These are phyloP conservation scores for Halcyon malimbica DNA, from an alignment of 2,113 vertebrate genomes.

Conservation along the genomic window DNA sequence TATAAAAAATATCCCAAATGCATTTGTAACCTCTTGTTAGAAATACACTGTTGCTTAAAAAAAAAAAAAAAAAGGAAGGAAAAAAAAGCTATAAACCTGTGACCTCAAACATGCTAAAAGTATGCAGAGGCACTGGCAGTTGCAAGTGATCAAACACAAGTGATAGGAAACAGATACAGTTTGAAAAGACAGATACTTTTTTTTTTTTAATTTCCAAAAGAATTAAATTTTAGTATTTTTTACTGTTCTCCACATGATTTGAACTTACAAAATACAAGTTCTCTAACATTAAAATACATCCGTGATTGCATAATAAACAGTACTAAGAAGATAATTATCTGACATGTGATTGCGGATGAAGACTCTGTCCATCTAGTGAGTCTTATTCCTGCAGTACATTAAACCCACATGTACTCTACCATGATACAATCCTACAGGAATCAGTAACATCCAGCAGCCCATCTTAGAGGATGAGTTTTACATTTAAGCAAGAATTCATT, in stretches of 20 bases:
- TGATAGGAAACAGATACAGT: background rate
- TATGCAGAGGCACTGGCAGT: background rate
- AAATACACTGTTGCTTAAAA: background rate
- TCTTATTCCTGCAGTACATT: slow-evolving; percentile 24
- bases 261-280: slow-evolving; percentile 47
- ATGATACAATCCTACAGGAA: slow-evolving; percentile 49
- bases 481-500: slow-evolving; percentile 55
- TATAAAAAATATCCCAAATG: slow-evolving; percentile 11
- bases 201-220: slow-evolving; percentile 27
- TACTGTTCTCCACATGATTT: background rate
- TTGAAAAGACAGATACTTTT: background rate
- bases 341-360: slow-evolving; percentile 33
- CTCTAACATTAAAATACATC: slow-evolving; percentile 46
- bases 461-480: slow-evolving; percentile 21
- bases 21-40: slow-evolving; percentile 14
- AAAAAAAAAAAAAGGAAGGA: background rate
- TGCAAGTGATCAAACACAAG: slow-evolving; percentile 1
- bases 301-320: slow-evolving; percentile 44
- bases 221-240: slow-evolving; percentile 11
- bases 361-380: slow-evolving; percentile 28
- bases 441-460: slow-evolving; percentile 40
- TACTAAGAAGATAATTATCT: slow-evolving; percentile 70
- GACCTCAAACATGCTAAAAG: background rate
- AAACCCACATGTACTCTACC: slow-evolving; percentile 45
- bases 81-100: background rate